phyloP scores from a whole-genome alignment of 2,113 vertebrate genomes.

The Geococcyx californianus region DNA sequence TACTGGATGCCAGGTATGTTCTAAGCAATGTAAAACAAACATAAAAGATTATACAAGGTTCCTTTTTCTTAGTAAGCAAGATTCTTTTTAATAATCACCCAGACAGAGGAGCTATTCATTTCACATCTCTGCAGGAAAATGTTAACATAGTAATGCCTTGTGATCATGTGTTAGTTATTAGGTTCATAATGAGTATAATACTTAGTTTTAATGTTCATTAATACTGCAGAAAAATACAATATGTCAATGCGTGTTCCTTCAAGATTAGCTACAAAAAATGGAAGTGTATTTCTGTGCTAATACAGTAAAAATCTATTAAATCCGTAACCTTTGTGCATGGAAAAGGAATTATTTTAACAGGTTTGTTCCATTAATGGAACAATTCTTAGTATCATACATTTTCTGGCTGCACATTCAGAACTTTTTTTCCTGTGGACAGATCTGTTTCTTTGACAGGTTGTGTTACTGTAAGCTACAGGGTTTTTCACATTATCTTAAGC shows the following conservation, averaged over 20 bases:
- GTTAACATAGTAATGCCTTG: constrained; percentile 52
- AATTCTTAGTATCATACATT: constrained; percentile 29
- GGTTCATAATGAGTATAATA: constrained; percentile 59
- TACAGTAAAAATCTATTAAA: constrained; percentile 71
- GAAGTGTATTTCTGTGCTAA: constrained; percentile 62
- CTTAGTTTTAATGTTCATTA: constrained; percentile 60
- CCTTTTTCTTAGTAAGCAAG: background rate
- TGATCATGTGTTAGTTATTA: constrained; percentile 57
- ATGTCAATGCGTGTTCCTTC: constrained; percentile 63
- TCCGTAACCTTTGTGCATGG: constrained; percentile 50
- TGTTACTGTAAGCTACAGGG: background rate
- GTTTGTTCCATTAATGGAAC: constrained; percentile 60
- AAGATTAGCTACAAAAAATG: constrained; percentile 59
- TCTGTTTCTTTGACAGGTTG: constrained; percentile 49
- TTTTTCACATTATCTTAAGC: background rate
- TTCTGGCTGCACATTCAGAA: constrained; percentile 29
- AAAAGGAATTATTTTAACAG: constrained; percentile 67
- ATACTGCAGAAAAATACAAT: constrained; percentile 62
- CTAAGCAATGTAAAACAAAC: background rate
- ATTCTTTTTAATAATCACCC: constrained; percentile 31
- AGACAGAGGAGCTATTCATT: constrained; percentile 55
- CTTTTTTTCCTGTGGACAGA: constrained; percentile 21
- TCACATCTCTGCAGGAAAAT: constrained; percentile 46
- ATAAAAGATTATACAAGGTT: background rate
- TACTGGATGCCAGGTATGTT: background rate